These are phyloP conservation scores for Meles meles DNA, from an alignment of 2,113 vertebrate genomes.

Conservation along the genomic window DNA sequence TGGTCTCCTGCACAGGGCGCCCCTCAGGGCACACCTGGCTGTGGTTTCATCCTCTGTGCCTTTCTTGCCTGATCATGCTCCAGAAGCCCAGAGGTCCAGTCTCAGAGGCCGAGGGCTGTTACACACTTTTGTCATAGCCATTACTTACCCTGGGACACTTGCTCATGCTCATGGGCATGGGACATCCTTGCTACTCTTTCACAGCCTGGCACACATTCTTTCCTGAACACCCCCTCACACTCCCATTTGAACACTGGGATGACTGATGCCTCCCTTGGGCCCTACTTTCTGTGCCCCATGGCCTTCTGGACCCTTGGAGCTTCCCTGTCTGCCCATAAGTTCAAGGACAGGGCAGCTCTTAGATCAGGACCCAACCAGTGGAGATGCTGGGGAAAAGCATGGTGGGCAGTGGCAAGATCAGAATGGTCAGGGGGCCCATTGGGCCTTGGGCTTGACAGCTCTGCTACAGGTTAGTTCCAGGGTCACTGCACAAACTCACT, in stretches of 20 bases:
- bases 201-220: neutral
- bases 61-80: neutral
- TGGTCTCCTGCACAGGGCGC: neutral
- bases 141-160: neutral
- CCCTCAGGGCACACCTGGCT: too few relatives aligned
- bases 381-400: neutral
- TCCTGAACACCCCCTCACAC: neutral
- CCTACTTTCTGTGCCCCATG: too few relatives aligned
- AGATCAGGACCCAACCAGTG: neutral
- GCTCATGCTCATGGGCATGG: neutral
- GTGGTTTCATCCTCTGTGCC: accelerated
- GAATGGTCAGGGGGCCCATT: accelerated
- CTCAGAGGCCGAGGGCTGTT: neutral
- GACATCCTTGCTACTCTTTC: neutral
- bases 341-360: neutral
- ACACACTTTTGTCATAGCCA: accelerated
- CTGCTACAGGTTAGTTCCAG: neutral
- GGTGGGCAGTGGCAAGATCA: neutral
- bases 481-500: neutral
- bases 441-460: neutral
- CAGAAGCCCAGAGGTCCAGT: neutral
- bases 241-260: accelerated
- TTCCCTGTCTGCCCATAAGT: neutral
- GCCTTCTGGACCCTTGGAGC: too few relatives aligned
- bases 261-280: neutral